Percentiles rank a stretch among this genome's conserved stretches.
These are phyloP conservation scores for Pararge aegeria DNA, from an alignment of 1,140 invertebrate species.

Conservation along the genomic window DNA sequence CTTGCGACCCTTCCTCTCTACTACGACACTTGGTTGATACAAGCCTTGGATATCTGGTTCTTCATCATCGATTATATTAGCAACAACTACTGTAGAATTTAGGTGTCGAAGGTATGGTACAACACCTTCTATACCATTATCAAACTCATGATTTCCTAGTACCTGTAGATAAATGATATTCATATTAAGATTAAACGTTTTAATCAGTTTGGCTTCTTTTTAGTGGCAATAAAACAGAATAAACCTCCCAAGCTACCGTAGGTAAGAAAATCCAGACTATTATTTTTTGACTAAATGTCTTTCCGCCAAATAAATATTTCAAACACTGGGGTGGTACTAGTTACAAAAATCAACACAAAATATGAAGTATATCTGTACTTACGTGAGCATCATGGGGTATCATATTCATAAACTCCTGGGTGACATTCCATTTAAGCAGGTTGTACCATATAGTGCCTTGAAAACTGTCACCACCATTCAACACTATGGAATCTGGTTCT, in stretches of 20 bases:
- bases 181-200: background rate
- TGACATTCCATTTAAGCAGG: constrained; percentile 84
- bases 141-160: constrained; percentile 95
- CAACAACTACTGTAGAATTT: constrained; percentile 84
- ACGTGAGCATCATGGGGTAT: constrained; percentile 87
- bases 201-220: too few species aligned
- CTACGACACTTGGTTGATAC: constrained; percentile 82
- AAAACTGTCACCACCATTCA: constrained; percentile 89
- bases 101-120: constrained; percentile 86
- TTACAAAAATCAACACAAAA: too few species aligned
- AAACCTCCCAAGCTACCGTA: too few species aligned
- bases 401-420: constrained; percentile 85
- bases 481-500: constrained; percentile 81
- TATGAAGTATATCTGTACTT: constrained; percentile 47
- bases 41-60: constrained; percentile 85
- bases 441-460: constrained; percentile 90
- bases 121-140: constrained; percentile 86
- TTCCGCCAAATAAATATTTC: too few species aligned
- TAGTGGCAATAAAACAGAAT: too few species aligned
- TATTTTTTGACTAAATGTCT: too few species aligned
- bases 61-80: constrained; percentile 86
- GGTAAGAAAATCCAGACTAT: too few species aligned
- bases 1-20: constrained; percentile 81
- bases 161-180: constrained; percentile 79
- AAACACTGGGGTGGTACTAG: too few species aligned